phyloP scores from a whole-genome alignment of 2,888 invertebrate genomes.

The Sialis lutaria region DNA sequence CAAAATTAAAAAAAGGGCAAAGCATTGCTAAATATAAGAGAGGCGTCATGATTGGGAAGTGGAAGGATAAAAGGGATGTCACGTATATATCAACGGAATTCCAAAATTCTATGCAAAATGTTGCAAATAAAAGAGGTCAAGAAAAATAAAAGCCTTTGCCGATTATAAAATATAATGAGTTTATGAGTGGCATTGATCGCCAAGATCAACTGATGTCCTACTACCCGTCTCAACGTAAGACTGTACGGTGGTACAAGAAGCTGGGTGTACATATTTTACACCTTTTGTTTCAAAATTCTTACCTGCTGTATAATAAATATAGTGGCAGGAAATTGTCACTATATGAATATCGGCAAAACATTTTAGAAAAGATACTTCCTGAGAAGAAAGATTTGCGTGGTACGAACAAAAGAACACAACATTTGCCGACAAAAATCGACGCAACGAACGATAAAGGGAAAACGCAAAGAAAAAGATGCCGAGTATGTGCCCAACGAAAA shows the following conservation, averaged over 20 bases:
- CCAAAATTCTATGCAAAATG: background rate
- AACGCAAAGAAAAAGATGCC: too few relatives aligned
- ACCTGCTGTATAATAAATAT: too few relatives aligned
- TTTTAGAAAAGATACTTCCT: too few relatives aligned
- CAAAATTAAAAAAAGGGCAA: background rate
- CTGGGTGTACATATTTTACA: too few relatives aligned
- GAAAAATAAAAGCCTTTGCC: background rate
- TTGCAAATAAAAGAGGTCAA: background rate
- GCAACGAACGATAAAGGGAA: too few relatives aligned
- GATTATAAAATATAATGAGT: background rate
- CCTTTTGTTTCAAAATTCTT: too few relatives aligned
- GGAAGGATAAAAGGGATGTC: background rate
- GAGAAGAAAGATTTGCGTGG: too few relatives aligned
- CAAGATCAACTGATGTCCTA: background rate
- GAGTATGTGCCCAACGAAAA: too few relatives aligned
- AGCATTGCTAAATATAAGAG: background rate
- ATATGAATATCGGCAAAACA: too few relatives aligned
- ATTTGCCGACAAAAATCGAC: too few relatives aligned
- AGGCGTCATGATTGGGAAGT: background rate
- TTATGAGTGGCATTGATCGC: background rate
- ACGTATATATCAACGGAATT: background rate
- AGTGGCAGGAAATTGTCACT: too few relatives aligned
- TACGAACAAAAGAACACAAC: too few relatives aligned
- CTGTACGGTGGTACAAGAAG: background rate
- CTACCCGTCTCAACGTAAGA: background rate